A percentile compares a stretch with the other conserved stretches of the same genome.
Evolutionary conservation across 2,888 invertebrate species (phyloP).

Genomic region (Baccha elongata): DNA sequence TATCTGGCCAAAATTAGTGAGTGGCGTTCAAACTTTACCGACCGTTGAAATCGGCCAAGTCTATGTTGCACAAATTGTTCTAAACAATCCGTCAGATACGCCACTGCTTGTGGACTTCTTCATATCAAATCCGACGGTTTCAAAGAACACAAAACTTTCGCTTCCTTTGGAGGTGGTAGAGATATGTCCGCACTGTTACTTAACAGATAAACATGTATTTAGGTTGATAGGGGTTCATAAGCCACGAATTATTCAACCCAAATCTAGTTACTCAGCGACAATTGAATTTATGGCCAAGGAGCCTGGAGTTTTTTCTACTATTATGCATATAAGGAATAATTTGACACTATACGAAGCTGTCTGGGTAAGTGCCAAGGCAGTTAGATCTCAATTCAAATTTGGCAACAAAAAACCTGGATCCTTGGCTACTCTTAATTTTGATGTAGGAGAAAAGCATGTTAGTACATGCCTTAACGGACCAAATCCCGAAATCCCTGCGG

Average conservation of each 20-base stretch:
- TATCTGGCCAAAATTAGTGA: conserved; percentile 81
- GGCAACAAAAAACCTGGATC: conserved; percentile 93
- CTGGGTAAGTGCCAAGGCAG: conserved; percentile 92
- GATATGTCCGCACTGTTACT: conserved; percentile 78
- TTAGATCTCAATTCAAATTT: conserved; percentile 92
- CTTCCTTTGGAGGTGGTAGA: conserved; percentile 81
- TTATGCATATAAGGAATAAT: conserved; percentile 89
- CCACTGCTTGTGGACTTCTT: conserved; percentile 79
- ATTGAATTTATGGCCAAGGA: conserved; percentile 78
- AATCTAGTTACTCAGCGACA: conserved; percentile 77
- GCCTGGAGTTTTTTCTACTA: conserved; percentile 80
- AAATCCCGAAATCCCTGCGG: conserved; percentile 5
- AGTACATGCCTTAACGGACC: conserved; percentile 83
- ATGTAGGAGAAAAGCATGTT: conserved; percentile 85
- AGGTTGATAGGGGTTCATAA: conserved; percentile 76
- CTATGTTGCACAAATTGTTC: conserved; percentile 78
- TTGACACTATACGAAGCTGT: conserved; percentile 95
- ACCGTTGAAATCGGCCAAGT: conserved; percentile 80
- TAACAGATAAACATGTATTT: conserved; percentile 80
- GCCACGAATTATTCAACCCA: conserved; percentile 77
- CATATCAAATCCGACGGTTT: conserved; percentile 79
- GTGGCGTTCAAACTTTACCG: conserved; percentile 78
- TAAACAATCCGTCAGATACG: conserved; percentile 80
- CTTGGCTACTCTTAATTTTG: conserved; percentile 89
- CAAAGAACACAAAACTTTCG: conserved; percentile 78